Evolutionary conservation across 2,113 vertebrate species (phyloP), one percentile per base, ranked within the genome.

Genomic region (Cyprinus carpio): DNA sequence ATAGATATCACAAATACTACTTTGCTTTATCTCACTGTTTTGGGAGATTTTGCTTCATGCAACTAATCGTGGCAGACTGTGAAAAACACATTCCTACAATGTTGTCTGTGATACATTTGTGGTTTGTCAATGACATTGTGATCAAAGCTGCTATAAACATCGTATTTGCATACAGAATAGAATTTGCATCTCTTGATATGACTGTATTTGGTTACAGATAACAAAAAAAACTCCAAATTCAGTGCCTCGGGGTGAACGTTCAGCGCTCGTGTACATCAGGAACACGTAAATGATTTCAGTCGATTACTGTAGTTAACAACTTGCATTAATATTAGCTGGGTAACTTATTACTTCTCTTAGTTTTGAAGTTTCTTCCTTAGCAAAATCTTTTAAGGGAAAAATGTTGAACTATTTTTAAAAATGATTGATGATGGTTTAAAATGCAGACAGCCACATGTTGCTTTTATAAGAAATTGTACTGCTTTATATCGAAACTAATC

Each of bases 341-440:
- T 60, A 79, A 79, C 56, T 79, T 34, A 78, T 27, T 43, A 49
- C 46, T 49, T 49, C 1, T 16, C 4, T 16, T 16, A 51, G 13
- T 15, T 51, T 51, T 51, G 4, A 51, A 74, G 6, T 25, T 25
- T 78, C 49, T 16, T 51, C 49, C 13, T 51, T 51, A 51, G 37
- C 13, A 11, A 60, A 65, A 27, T 43, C 3, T 27, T 49, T 49
- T 49, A 29, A 20, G 40, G 15, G 58, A 56, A 25, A 25, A 46
- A 62, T 80, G 15, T 80, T 67, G 15, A 67, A 67, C 4, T 81
- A n/a, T 69, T 81, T 81, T 69, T 69, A 69, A 67, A 54, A 76
- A 15, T n/a, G 10, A 25, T 23, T 29, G 40, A 27, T 64, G 12
- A 23, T 31, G 51, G 34, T 77, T 56, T 46, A 11, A 62, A 43